These are phyloP conservation scores for Hirundo rustica DNA, from an alignment of 2,797 vertebrate species.

Conservation along the genomic window DNA sequence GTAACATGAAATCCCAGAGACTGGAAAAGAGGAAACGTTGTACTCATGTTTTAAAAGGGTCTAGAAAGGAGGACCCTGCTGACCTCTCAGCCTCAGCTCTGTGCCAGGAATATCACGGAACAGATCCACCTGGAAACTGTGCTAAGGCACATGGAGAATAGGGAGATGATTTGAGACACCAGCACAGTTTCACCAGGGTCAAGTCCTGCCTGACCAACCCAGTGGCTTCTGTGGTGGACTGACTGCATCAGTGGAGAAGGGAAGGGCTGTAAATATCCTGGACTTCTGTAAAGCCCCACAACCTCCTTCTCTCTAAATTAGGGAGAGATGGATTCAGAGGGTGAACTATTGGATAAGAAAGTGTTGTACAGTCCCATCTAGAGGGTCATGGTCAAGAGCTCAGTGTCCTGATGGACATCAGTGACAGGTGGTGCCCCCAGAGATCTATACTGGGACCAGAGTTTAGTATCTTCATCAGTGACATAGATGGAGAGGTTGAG, in stretches of 20 bases:
- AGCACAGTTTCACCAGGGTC: rapidly evolving
- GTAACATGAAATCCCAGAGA: not conserved
- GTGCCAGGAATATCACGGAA: not conserved
- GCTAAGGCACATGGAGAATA: not conserved
- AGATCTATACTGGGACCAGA: not conserved
- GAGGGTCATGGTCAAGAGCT: rapidly evolving
- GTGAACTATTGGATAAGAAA: not conserved
- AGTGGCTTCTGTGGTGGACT: not conserved
- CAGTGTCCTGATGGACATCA: rapidly evolving
- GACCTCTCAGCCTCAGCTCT: not conserved
- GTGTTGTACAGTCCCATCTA: rapidly evolving
- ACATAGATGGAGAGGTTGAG: rapidly evolving
- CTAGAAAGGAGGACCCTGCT: not conserved
- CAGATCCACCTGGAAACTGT: not conserved
- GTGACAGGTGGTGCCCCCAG: not conserved
- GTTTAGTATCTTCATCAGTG: not conserved
- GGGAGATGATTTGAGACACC: not conserved
- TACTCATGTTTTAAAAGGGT: not conserved
- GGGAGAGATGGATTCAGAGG: no score
- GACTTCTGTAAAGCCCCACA: not conserved
- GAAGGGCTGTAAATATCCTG: not conserved
- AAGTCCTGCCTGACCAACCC: not conserved
- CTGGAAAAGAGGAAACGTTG: not conserved
- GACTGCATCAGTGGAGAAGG: not conserved
- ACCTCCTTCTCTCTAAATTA: not conserved